These are phyloP conservation scores for Ptyas mucosa DNA, from an alignment of 2,113 vertebrate species.

Conservation along the genomic window DNA sequence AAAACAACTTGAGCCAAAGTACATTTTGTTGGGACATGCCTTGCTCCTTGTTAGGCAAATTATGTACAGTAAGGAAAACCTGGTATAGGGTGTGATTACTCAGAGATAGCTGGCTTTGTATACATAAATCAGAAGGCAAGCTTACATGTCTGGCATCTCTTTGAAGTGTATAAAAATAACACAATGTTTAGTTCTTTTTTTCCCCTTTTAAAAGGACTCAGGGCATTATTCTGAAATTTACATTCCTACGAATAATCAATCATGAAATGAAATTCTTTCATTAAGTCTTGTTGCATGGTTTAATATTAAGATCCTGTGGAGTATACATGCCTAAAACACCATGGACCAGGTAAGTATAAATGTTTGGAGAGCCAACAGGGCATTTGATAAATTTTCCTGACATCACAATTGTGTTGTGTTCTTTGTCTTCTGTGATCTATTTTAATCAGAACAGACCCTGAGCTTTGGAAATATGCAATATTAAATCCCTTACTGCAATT, in stretches of 20 bases:
- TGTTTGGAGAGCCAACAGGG: background rate
- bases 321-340: background rate
- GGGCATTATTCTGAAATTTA: background rate
- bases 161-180: constrained; percentile 2
- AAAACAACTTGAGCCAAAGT: background rate
- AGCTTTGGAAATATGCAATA: background rate
- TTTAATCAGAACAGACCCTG: background rate
- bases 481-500: background rate
- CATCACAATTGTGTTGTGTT: background rate
- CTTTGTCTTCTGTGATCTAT: background rate
- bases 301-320: background rate
- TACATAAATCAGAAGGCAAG: constrained; percentile 1
- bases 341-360: background rate
- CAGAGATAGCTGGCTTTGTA: background rate
- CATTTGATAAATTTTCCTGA: background rate
- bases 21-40: constrained; percentile 18
- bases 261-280: background rate
- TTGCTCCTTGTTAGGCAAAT: background rate
- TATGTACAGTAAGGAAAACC: background rate
- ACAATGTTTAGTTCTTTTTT: background rate
- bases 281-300: background rate
- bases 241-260: background rate
- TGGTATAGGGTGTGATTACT: background rate
- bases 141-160: constrained; percentile 3
- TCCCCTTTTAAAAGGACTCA: background rate